phyloP scores from a whole-genome alignment of 2,888 invertebrate species.

The Antitype chi region DNA sequence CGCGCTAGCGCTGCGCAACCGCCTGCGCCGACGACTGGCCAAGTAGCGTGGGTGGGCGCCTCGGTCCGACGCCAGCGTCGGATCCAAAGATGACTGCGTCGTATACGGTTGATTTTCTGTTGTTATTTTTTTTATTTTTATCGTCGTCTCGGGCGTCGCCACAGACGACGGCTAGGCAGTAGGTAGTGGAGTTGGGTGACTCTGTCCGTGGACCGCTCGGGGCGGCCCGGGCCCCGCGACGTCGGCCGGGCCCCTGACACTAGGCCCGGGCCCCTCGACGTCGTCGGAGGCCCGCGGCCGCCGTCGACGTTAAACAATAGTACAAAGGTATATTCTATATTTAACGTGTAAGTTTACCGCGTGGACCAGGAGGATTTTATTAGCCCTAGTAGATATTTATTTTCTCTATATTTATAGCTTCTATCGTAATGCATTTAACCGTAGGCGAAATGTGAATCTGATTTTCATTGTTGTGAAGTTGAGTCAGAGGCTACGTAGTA shows the following conservation, averaged over 20 bases:
- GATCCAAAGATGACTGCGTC: slow-evolving; percentile 86
- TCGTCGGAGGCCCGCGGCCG: slow-evolving; percentile 62
- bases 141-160: slow-evolving; percentile 54
- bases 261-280: slow-evolving; percentile 45
- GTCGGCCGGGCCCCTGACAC: slow-evolving; percentile 42
- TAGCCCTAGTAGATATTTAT: slow-evolving; percentile 87
- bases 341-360: slow-evolving; percentile 85
- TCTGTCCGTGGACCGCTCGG: slow-evolving; percentile 57
- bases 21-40: slow-evolving; percentile 84
- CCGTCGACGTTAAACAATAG: slow-evolving; percentile 83
- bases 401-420: slow-evolving; percentile 85
- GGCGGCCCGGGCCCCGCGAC: slow-evolving; percentile 46
- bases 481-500: slow-evolving; percentile 77
- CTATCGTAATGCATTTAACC: slow-evolving; percentile 86
- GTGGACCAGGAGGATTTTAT: slow-evolving; percentile 87
- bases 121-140: slow-evolving; percentile 73
- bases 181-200: slow-evolving; percentile 56
- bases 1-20: slow-evolving; percentile 84
- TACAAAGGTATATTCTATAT: slow-evolving; percentile 87
- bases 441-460: slow-evolving; percentile 82
- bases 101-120: slow-evolving; percentile 83
- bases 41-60: slow-evolving; percentile 76
- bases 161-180: slow-evolving; percentile 61
- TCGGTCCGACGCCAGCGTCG: slow-evolving; percentile 75
- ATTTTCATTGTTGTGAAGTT: slow-evolving; percentile 77